Evolutionary conservation across 1,140 invertebrate species (phyloP), one percentile per base, ranked within the genome.

Genomic region (Trissolcus basalis): DNA sequence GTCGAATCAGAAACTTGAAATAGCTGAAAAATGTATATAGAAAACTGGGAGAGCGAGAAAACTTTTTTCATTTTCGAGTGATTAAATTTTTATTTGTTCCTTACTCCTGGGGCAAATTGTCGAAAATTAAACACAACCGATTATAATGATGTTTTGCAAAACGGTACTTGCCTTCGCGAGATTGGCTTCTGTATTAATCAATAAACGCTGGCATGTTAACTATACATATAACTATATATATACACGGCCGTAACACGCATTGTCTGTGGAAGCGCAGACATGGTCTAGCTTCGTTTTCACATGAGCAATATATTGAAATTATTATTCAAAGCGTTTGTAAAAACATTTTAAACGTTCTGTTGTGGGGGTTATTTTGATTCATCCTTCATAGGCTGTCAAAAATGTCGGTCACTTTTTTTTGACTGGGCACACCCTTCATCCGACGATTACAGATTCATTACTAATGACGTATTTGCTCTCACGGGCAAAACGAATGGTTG

Each of bases 141-240:
- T 74, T 49, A 61, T 73, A 67, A 47, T 61, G 54, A 73, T 61
- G 67, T 48, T 73, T 58, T 49, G 53, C 54, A 59, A 63, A 72
- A 63, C 47, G 53, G 48, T 16, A 64, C 56, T 61, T 50, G 61
- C 56, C 67, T 72, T 49, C 61, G 53, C 47, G 59, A 65, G 44
- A 78, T 71, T 78, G 60, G 70, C 61, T 74, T 79, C 67, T 55
- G 75, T 73, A 82, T 83, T 84, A 85, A 87, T 87, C 84, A 82
- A 87, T 87, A 86, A 83, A 84, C 77, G 80, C 80, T 75, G 63
- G 75, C 59, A 75, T 80, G 76, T 85, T 84, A 85, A 86, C 79
- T 70, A 74, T 60, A 77, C 10, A 10, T 35, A 35, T 35, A 39
- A 27, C 19, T 39, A n/a, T 39, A 39, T 80, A 77, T 78, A 64